Conservation (phyloP, 2,797 vertebrate species). For the Sebastolobus alascanus region DNA sequence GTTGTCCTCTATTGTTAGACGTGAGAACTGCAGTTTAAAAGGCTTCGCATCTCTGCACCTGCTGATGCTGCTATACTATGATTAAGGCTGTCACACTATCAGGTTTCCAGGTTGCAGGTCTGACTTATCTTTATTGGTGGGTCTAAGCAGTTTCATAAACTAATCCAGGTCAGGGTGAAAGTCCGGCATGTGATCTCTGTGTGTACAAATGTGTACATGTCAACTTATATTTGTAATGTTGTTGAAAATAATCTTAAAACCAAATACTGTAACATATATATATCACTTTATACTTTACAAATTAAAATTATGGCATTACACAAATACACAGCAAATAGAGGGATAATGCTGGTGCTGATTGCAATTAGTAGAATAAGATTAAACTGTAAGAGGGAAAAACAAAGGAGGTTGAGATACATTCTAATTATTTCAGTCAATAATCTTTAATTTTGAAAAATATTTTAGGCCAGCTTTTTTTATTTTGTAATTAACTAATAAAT, state of each 20-base stretch:
- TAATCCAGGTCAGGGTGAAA: neutral
- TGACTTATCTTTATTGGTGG: neutral
- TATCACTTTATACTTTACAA: neutral
- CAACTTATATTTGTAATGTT: too few species aligned
- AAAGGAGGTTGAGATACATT: neutral
- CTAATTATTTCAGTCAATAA: neutral
- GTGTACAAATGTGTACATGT: neutral
- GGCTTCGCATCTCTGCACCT: neutral
- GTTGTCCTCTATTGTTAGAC: slow-evolving; percentile 25
- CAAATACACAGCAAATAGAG: neutral
- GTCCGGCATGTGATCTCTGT: neutral
- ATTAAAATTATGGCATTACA: neutral
- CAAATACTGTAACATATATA: too few species aligned
- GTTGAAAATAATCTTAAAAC: too few species aligned
- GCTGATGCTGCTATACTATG: neutral
- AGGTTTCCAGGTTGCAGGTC: neutral
- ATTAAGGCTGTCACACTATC: too few species aligned
- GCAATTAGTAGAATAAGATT: neutral
- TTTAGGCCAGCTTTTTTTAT: neutral
- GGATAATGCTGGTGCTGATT: neutral
- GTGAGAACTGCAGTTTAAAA: neutral
- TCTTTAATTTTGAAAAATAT: neutral
- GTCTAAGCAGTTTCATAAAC: neutral
- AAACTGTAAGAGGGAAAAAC: neutral
- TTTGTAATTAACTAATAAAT: too few species aligned